A percentile compares a stretch with the other conserved stretches of the same genome.
phyloP scores from a whole-genome alignment of 2,888 invertebrate genomes.

The Thelaira solivaga region DNA sequence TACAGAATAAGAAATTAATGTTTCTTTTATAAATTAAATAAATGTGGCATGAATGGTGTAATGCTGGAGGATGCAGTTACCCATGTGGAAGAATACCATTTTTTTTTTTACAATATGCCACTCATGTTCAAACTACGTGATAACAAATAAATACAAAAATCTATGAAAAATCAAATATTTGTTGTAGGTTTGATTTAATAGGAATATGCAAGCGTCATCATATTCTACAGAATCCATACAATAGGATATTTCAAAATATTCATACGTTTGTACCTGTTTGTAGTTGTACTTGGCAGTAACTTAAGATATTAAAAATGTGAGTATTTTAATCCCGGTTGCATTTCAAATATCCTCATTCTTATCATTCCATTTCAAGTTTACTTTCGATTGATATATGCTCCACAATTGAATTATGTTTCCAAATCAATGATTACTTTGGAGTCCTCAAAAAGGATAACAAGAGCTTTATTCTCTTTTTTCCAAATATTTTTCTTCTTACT shows the following conservation, averaged over 20 bases:
- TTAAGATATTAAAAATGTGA: constrained; percentile 14
- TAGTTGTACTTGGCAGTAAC: neutral
- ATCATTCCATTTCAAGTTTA: constrained; percentile 6
- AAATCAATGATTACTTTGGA: constrained; percentile 49
- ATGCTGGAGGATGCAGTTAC: constrained; percentile 13
- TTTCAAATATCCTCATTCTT: neutral
- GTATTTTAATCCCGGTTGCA: constrained; percentile 42
- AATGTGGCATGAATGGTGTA: neutral
- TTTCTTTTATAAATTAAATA: no score
- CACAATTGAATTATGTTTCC: constrained; percentile 54
- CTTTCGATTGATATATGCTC: constrained; percentile 42
- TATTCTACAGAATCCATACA: neutral
- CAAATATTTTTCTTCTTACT: neutral
- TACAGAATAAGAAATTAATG: no score
- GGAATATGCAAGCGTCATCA: neutral
- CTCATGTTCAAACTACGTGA: neutral
- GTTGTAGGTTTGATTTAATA: neutral
- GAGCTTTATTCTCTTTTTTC: neutral
- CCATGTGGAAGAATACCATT: neutral
- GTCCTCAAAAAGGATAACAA: constrained; percentile 2
- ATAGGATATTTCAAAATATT: neutral
- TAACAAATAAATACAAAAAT: neutral
- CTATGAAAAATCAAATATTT: neutral
- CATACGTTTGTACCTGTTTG: no score
- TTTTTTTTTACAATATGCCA: constrained; percentile 6